Evolutionary conservation across 2,797 vertebrate species (phyloP).

Genomic region (Pseudomugil tenellus): DNA sequence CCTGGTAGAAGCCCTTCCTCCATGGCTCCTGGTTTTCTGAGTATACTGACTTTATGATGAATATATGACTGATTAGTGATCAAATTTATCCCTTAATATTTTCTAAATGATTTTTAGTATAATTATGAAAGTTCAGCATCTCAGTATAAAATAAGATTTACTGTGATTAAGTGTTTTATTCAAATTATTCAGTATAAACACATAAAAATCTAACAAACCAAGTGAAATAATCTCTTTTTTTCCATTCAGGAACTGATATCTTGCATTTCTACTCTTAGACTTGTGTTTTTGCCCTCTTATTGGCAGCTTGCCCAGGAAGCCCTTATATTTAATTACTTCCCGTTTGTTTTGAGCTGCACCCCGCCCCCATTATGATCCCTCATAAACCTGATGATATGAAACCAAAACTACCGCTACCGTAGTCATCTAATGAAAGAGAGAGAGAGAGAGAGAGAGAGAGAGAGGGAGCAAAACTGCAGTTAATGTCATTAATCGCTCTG

Average conservation of each 20-base stretch:
- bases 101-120: neutral
- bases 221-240: conserved; percentile 4
- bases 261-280: conserved; percentile 26
- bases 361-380: conserved; percentile 47
- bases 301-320: conserved; percentile 51
- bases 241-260: conserved; percentile 15
- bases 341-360: conserved; percentile 60
- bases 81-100: neutral
- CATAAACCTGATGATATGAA: conserved; percentile 55
- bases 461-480: neutral
- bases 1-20: no score
- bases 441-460: neutral
- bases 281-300: conserved; percentile 32
- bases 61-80: no score
- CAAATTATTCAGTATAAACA: neutral
- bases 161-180: neutral
- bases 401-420: conserved; percentile 38
- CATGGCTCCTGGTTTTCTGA: no score
- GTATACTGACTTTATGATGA: no score
- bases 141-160: neutral
- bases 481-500: conserved; percentile 51
- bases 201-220: conserved; percentile 1
- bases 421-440: conserved; percentile 1
- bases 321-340: conserved; percentile 58
- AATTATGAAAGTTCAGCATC: neutral